Conservation (phyloP, 2,797 vertebrate species). For the Scolopax bukidnonensis region DNA sequence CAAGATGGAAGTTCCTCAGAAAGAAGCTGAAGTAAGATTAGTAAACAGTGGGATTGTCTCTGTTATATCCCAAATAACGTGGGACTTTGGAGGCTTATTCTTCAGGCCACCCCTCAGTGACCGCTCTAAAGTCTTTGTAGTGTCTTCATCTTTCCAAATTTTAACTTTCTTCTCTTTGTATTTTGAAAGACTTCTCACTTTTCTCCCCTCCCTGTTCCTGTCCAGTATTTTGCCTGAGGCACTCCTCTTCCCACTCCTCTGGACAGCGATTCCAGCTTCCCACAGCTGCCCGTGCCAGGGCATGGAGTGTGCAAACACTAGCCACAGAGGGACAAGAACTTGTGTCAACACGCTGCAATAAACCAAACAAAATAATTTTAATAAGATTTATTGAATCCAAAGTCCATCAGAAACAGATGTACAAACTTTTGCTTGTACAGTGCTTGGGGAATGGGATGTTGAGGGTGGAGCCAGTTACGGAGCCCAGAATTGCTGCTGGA, state of each 20-base stretch:
- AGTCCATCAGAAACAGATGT: conserved; percentile 3
- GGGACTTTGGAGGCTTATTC: neutral
- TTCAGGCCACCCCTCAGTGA: neutral
- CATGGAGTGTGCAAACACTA: neutral
- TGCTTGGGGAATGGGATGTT: neutral
- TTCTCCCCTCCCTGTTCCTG: neutral
- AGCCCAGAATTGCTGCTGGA: neutral
- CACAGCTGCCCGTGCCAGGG: neutral
- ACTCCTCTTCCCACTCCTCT: neutral
- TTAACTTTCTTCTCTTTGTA: neutral
- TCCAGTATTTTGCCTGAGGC: neutral
- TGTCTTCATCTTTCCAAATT: neutral
- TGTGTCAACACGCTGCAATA: neutral
- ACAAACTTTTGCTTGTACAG: neutral
- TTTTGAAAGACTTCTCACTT: neutral
- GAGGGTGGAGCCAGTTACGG: neutral
- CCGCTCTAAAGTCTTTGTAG: neutral
- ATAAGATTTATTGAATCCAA: neutral
- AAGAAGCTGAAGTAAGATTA: neutral
- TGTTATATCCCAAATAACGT: neutral
- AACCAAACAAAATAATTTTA: neutral
- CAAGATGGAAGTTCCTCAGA: neutral
- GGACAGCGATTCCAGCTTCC: neutral
- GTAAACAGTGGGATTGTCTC: neutral
- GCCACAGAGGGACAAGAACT: neutral